Evolutionary conservation across 2,888 invertebrate genomes (phyloP), one percentile per base, ranked within the genome.

Genomic region (Electrophaes corylata): DNA sequence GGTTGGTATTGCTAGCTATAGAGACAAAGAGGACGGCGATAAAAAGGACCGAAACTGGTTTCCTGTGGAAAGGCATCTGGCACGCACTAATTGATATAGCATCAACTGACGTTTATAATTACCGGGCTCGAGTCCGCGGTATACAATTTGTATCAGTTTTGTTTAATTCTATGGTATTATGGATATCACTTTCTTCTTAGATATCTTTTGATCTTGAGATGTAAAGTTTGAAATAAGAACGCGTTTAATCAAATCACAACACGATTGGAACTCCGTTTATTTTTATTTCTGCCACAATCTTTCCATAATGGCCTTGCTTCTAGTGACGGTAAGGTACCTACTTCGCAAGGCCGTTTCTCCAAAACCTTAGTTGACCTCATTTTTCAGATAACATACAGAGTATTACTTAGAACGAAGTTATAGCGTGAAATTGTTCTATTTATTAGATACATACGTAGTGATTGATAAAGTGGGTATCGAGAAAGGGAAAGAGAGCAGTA

Each of bases 21-120:
- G 75, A 82, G 79, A 83, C 79, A 84, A 84, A 83, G 82, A 72
- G 70, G 67, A 75, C 69, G 61, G 71, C 75, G 77, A 79, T 84
- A 83, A 85, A 81, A 83, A 81, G 80, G 73, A 69, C 76, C 83
- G 81, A 83, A 90, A 89, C 90, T 78, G 88, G 90, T 89, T 88
- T 83, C 69, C 75, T 57, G 78, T 81, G 78, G 82, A 79, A 78
- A 81, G 84, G 85, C 88, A 88, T 87, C 86, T 88, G 87, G 86
- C 84, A 82, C 86, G 81, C 77, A 83, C 84, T 88, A 89, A 89
- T 89, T 88, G 86, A 85, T 84, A 86, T 80, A 73, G 78, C 83
- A 81, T 84, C 82, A 76, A 81, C 80, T 80, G 81, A 78, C 79
- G 78, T 80, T 77, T 71, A 73, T 81, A 82, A 86, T 85, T 76